Base-by-base conservation (phyloP, 2,888 invertebrate species). In the Thalpophila matura region DNA sequence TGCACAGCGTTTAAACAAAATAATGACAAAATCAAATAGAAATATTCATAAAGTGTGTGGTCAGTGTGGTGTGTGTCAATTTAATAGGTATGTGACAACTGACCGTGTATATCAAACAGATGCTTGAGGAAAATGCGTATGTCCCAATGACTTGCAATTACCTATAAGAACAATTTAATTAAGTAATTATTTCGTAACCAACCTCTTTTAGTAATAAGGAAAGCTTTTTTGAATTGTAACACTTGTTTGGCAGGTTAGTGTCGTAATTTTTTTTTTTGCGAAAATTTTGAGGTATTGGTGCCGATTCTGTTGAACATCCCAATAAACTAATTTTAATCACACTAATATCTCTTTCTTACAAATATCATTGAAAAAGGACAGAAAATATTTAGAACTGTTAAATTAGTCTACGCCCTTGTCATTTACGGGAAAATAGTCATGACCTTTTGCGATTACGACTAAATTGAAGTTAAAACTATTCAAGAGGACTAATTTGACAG, bases 31-130 rank as follows among this genome's bases (percentile, higher is more conserved):
- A 49, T 37, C 24, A 45, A 61, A 46, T 22, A 18, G 0, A 27
- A 46, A 9, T 22, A 14, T 14, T 18, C 22, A 18, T 14, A 27
- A 27, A 18, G 27, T 22, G n/a, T 33, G 33, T 33, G n/a, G n/a
- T n/a, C n/a, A 61, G 49, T n/a, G 35, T 29, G 27, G 26, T 54
- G 14, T 40, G 16, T 53, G 27, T 24, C 18, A 27, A 65, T 65
- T 55, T 20, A 42, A 22, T 18, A 26, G 3, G 33, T 12, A 26
- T 5, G 33, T 12, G 56, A 42, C 33, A 43, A 56, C 27, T 62
- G 61, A 66, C 27, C 27, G 40, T 42, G 40, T 37, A 27, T 54
- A 24, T 24, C 33, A 66, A 66, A 66, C 35, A 42, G 18, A 20
- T 20, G 29, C 27, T 66, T 24, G 27, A 35, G 24, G 56, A 42